Conservation (phyloP, 2,797 vertebrate species). For the Limnodromus scolopaceus region DNA sequence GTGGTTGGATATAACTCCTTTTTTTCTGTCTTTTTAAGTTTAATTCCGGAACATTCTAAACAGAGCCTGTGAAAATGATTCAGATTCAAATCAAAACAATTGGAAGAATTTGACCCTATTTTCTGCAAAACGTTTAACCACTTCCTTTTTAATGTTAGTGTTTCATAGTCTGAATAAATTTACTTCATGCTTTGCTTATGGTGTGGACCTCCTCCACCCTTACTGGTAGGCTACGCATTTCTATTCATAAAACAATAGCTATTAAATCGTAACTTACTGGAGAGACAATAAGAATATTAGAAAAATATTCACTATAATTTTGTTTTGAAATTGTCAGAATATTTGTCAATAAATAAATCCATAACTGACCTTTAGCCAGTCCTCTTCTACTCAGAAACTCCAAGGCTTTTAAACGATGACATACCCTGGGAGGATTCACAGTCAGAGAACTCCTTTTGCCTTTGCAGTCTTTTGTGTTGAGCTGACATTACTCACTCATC, state of each 20-base stretch:
- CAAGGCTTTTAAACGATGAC: neutral
- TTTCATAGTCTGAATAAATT: neutral
- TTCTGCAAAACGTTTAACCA: neutral
- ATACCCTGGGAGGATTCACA: neutral
- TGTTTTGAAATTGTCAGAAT: neutral
- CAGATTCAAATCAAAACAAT: neutral
- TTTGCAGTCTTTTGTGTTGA: constrained; percentile 18
- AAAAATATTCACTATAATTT: neutral
- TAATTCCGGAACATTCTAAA: neutral
- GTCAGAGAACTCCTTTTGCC: neutral
- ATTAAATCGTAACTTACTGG: neutral
- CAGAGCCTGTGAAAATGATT: neutral
- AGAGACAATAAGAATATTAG: neutral
- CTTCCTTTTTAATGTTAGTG: neutral
- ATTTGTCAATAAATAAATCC: neutral
- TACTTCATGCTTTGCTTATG: neutral
- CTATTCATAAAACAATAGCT: neutral
- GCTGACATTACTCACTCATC: neutral
- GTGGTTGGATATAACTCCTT: neutral
- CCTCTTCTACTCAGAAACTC: neutral
- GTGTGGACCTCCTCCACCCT: neutral
- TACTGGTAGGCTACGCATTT: neutral
- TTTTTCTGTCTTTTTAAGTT: neutral
- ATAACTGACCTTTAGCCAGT: neutral
- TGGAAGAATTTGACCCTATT: neutral